Percentiles rank a stretch among this genome's conserved stretches.
These are phyloP conservation scores for Mesocricetus auratus DNA, from an alignment of 2,113 vertebrate species.

Conservation along the genomic window DNA sequence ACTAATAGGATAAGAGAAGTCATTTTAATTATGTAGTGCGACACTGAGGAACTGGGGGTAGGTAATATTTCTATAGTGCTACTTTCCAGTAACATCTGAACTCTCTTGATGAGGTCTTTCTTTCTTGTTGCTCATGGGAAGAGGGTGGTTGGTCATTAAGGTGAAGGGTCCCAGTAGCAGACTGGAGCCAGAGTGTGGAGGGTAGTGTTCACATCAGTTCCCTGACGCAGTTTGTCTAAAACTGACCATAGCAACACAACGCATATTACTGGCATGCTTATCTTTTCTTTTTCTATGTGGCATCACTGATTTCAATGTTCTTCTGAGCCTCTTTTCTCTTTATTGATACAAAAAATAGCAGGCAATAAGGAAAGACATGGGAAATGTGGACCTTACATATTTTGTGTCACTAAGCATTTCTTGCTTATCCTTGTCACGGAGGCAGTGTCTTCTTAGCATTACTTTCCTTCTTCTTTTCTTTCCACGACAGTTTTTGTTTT, in stretches of 20 bases:
- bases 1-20: not conserved
- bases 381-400: not conserved
- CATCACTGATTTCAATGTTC: not conserved
- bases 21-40: not conserved
- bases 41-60: not conserved
- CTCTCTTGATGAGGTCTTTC: slow-evolving; percentile 4
- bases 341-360: not conserved
- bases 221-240: not conserved
- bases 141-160: not conserved
- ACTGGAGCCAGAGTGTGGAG: not conserved
- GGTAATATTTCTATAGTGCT: not conserved
- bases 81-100: not conserved
- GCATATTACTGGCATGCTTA: accelerated
- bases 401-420: not conserved
- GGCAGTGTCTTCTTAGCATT: not conserved
- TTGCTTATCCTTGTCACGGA: not conserved
- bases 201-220: not conserved
- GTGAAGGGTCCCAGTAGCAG: not conserved
- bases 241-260: not conserved
- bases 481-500: not conserved
- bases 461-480: not conserved
- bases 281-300: not conserved
- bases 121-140: not conserved
- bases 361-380: not conserved
- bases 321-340: not conserved